Evolutionary conservation across 1,140 invertebrate genomes (phyloP).

Genomic region (Apis dorsata): DNA sequence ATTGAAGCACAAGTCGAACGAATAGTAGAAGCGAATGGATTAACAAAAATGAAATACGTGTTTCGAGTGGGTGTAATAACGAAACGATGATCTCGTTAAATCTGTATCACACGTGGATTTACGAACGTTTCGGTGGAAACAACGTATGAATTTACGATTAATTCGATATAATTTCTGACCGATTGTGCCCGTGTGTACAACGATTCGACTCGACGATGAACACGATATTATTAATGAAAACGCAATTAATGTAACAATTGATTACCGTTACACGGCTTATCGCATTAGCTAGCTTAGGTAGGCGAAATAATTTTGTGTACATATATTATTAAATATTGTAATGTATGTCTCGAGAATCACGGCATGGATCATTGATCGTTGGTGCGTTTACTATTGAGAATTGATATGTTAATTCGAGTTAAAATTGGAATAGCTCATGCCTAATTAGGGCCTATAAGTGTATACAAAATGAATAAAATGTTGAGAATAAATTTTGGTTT

Average conservation of each 20-base stretch:
- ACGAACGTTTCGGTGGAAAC: neutral
- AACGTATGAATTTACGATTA: neutral
- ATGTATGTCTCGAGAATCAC: constrained; percentile 57
- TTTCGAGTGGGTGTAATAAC: neutral
- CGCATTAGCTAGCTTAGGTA: constrained; percentile 64
- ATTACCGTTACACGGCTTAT: constrained; percentile 52
- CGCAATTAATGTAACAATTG: constrained; percentile 28
- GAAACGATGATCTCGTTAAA: neutral
- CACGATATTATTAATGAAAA: neutral
- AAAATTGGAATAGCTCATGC: constrained; percentile 60
- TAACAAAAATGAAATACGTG: no score
- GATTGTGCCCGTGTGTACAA: neutral
- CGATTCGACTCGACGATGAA: neutral
- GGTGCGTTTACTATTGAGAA: constrained; percentile 63
- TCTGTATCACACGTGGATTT: neutral
- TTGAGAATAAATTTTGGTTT: constrained; percentile 29
- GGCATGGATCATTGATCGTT: constrained; percentile 48
- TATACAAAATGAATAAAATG: constrained; percentile 61
- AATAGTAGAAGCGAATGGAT: neutral
- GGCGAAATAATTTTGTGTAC: constrained; percentile 63
- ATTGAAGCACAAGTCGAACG: neutral
- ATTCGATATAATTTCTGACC: neutral
- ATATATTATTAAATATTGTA: constrained; percentile 56
- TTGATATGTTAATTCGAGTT: constrained; percentile 64
- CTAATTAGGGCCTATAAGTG: constrained; percentile 67